Conservation (phyloP, 2,888 invertebrate genomes). For the Anticlea derivata region DNA sequence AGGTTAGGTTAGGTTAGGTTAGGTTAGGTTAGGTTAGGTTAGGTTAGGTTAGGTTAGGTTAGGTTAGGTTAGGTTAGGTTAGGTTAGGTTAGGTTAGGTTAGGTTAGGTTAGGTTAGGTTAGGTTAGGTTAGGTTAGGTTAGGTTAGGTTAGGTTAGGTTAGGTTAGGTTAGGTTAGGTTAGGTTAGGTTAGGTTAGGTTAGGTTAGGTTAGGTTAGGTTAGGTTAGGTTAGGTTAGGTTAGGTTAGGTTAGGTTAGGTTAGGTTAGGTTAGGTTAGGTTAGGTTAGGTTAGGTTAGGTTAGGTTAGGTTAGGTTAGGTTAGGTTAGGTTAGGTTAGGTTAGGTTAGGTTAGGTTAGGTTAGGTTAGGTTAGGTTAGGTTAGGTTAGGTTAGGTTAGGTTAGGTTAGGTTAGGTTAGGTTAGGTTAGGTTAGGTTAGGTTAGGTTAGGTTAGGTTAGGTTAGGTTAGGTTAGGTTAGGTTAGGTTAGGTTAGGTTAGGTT, state of each 20-base stretch:
- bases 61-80: slow-evolving; percentile 20
- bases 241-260: slow-evolving; percentile 25
- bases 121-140: slow-evolving; percentile 19
- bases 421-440: slow-evolving; percentile 20
- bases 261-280: slow-evolving; percentile 15
- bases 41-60: slow-evolving; percentile 15
- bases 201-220: slow-evolving; percentile 20
- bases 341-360: slow-evolving; percentile 28
- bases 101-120: slow-evolving; percentile 17
- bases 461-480: too few relatives aligned
- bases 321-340: slow-evolving; percentile 24
- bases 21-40: slow-evolving; percentile 17
- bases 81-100: slow-evolving; percentile 15
- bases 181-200: slow-evolving; percentile 20
- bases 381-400: slow-evolving; percentile 18
- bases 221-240: slow-evolving; percentile 25
- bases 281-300: slow-evolving; percentile 21
- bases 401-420: slow-evolving; percentile 21
- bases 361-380: slow-evolving; percentile 26
- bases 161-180: slow-evolving; percentile 19
- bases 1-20: background rate
- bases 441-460: slow-evolving; percentile 17
- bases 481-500: too few relatives aligned
- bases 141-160: slow-evolving; percentile 19
- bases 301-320: slow-evolving; percentile 15